Percentiles rank a stretch among this genome's conserved stretches.
These are phyloP conservation scores for Caenorhabditis becei DNA, from an alignment of 2,888 invertebrate genomes.

Conservation along the genomic window DNA sequence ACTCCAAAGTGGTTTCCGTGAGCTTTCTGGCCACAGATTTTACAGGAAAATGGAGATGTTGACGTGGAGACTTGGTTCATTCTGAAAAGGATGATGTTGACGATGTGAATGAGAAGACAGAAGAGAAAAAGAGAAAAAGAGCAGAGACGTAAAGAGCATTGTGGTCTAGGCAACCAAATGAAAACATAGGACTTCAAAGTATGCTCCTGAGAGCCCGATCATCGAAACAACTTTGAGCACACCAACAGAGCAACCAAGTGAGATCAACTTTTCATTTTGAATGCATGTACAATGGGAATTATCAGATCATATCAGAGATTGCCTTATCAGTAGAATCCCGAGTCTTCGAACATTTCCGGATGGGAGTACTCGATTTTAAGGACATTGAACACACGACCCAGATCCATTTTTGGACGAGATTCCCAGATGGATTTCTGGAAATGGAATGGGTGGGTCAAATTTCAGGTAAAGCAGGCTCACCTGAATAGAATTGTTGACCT, in stretches of 20 bases:
- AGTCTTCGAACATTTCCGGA: conserved; percentile 49
- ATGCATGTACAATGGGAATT: too few relatives aligned
- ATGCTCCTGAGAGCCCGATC: too few relatives aligned
- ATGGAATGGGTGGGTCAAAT: too few relatives aligned
- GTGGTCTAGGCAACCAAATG: too few relatives aligned
- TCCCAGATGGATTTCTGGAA: conserved; percentile 59
- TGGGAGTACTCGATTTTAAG: conserved; percentile 62
- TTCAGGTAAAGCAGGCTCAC: too few relatives aligned
- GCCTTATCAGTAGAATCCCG: conserved; percentile 37
- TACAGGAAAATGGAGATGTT: conserved; percentile 17
- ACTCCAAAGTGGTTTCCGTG: conserved; percentile 63
- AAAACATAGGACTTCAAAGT: too few relatives aligned
- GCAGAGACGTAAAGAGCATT: too few relatives aligned
- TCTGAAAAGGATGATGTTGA: background rate
- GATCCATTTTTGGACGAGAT: conserved; percentile 50
- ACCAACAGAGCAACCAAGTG: too few relatives aligned
- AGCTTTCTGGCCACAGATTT: conserved; percentile 24
- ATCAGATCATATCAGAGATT: too few relatives aligned
- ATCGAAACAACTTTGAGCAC: too few relatives aligned
- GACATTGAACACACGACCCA: conserved; percentile 64
- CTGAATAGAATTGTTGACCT: conserved; percentile 62
- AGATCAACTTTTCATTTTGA: too few relatives aligned
- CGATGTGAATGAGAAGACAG: background rate
- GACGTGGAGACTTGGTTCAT: conserved; percentile 16
- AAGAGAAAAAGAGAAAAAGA: too few relatives aligned